These are phyloP conservation scores for Odontamblyopus lacepedii DNA, from an alignment of 2,797 vertebrate genomes.

Conservation along the genomic window DNA sequence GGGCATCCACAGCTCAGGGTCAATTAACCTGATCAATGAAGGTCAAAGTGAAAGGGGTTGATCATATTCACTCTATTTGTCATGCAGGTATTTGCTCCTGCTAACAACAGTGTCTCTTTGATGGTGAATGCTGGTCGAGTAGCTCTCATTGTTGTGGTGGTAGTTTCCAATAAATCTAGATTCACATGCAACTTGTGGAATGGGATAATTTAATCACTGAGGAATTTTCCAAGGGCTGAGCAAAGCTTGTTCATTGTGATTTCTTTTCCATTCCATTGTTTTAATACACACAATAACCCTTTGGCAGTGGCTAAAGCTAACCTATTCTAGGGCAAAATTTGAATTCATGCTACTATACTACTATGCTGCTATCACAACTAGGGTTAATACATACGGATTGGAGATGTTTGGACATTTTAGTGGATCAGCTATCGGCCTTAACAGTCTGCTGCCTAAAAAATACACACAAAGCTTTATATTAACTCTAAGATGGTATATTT, in stretches of 20 bases:
- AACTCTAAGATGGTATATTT: too few relatives aligned
- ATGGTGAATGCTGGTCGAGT: neutral
- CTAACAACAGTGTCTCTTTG: slow-evolving; percentile 34
- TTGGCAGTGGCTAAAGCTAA: neutral
- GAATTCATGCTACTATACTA: neutral
- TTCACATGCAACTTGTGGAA: neutral
- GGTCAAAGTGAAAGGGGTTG: slow-evolving; percentile 58
- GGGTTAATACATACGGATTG: neutral
- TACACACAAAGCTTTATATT: too few relatives aligned
- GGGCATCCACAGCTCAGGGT: slow-evolving; percentile 47
- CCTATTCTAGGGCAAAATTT: neutral
- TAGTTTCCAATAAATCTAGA: neutral
- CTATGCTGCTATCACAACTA: neutral
- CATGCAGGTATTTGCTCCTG: slow-evolving; percentile 49
- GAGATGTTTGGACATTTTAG: too few relatives aligned
- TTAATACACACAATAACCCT: neutral
- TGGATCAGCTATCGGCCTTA: too few relatives aligned
- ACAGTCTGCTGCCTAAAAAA: too few relatives aligned
- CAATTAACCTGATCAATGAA: slow-evolving; percentile 66
- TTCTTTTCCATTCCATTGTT: neutral
- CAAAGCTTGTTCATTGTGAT: neutral
- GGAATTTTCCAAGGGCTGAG: neutral
- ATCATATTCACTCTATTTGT: slow-evolving; percentile 57
- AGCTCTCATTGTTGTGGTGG: neutral
- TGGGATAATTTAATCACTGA: neutral